A percentile compares a stretch with the other conserved stretches of the same genome.
Conservation (phyloP, 2,797 vertebrate species). For the Vespertilio murinus region DNA sequence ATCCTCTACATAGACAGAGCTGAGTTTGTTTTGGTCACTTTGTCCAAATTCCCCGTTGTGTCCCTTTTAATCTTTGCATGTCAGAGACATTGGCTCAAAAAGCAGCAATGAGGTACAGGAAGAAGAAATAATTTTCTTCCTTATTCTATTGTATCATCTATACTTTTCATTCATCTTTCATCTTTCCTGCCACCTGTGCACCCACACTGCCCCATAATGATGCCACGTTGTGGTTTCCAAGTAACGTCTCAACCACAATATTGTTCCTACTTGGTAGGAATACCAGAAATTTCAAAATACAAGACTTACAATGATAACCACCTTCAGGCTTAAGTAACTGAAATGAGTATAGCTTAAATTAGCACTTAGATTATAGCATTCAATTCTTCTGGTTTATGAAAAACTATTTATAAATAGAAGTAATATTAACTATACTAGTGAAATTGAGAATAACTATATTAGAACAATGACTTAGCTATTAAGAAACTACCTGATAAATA, state of each 20-base stretch:
- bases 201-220: neutral
- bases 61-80: neutral
- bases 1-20: neutral
- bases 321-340: neutral
- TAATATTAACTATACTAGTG: neutral
- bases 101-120: neutral
- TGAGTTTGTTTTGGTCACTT: neutral
- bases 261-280: neutral
- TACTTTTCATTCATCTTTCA: neutral
- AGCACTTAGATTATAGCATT: neutral
- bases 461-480: neutral
- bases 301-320: neutral
- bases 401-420: neutral
- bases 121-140: neutral
- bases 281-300: conserved; percentile 15
- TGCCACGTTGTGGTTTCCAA: neutral
- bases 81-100: neutral
- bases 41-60: neutral
- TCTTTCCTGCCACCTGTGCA: neutral
- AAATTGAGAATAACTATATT: conserved; percentile 18
- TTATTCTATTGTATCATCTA: neutral
- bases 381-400: neutral
- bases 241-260: neutral
- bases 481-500: neutral
- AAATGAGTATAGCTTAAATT: neutral